These are phyloP conservation scores for Caranx melampygus DNA, from an alignment of 2,113 vertebrate genomes.

Conservation along the genomic window DNA sequence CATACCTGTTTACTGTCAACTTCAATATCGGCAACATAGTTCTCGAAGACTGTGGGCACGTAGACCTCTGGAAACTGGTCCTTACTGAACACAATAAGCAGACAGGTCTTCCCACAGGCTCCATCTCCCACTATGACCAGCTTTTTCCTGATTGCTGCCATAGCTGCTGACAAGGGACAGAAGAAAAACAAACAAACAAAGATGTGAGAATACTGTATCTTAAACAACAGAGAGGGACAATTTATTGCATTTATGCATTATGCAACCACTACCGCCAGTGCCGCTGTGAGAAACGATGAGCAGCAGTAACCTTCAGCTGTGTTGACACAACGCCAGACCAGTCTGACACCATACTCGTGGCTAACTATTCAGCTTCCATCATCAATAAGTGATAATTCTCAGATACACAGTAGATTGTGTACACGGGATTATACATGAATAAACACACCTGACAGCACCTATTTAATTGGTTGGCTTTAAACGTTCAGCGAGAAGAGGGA, in stretches of 20 bases:
- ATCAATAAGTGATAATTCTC: neutral
- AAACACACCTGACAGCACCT: too few species aligned
- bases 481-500: neutral
- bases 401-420: rapidly evolving
- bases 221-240: neutral
- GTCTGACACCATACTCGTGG: slow-evolving; percentile 48
- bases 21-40: slow-evolving; percentile 99
- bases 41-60: slow-evolving; percentile 98
- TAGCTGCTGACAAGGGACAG: slow-evolving; percentile 79
- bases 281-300: slow-evolving; percentile 26
- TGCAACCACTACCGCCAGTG: slow-evolving; percentile 24
- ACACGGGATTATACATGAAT: neutral
- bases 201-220: slow-evolving; percentile 4
- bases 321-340: slow-evolving; percentile 51
- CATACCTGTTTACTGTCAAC: slow-evolving; percentile 96
- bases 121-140: slow-evolving; percentile 99
- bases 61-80: slow-evolving; percentile 99
- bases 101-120: slow-evolving; percentile 98
- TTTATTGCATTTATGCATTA: slow-evolving; percentile 14
- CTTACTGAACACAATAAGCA: slow-evolving; percentile 99
- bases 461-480: neutral
- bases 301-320: slow-evolving; percentile 51
- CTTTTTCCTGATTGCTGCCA: slow-evolving; percentile 99
- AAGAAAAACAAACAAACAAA: neutral
- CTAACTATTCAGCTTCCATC: slow-evolving; percentile 22